Conservation (phyloP, 2,888 invertebrate genomes). For the Drosophila anceps region DNA sequence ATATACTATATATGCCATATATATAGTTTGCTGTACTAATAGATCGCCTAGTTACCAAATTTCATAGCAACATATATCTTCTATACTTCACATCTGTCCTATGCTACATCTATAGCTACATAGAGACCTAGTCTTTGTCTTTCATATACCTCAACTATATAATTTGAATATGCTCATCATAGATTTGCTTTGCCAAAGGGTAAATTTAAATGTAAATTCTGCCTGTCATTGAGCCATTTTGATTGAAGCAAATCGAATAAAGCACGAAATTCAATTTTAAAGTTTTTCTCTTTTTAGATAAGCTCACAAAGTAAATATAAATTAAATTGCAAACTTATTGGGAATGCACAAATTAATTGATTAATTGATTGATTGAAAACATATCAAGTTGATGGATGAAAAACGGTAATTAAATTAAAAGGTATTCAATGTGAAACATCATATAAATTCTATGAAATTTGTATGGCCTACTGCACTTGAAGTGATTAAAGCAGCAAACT, state of each 20-base stretch:
- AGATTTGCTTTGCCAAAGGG: background rate
- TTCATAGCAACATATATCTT: background rate
- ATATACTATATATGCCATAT: background rate
- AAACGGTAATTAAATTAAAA: background rate
- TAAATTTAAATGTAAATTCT: slow-evolving; percentile 2
- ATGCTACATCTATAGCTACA: background rate
- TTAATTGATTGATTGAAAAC: background rate
- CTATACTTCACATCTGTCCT: background rate
- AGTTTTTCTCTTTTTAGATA: background rate
- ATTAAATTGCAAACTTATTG: background rate
- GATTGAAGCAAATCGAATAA: slow-evolving; percentile 19
- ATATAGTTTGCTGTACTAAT: background rate
- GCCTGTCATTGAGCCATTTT: slow-evolving; percentile 17
- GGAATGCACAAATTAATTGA: background rate
- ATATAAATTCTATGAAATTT: too few relatives aligned
- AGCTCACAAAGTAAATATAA: background rate
- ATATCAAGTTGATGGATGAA: background rate
- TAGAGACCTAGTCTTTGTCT: background rate
- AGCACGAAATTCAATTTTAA: background rate
- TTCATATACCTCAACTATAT: background rate
- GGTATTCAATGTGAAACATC: too few relatives aligned
- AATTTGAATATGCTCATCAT: background rate
- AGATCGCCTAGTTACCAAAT: background rate
- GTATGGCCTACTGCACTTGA: background rate
- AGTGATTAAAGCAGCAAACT: background rate